Evolutionary conservation across 53 echinoderm and acorn worm species (phyloP).

Genomic region (Patiria pectinifera): DNA sequence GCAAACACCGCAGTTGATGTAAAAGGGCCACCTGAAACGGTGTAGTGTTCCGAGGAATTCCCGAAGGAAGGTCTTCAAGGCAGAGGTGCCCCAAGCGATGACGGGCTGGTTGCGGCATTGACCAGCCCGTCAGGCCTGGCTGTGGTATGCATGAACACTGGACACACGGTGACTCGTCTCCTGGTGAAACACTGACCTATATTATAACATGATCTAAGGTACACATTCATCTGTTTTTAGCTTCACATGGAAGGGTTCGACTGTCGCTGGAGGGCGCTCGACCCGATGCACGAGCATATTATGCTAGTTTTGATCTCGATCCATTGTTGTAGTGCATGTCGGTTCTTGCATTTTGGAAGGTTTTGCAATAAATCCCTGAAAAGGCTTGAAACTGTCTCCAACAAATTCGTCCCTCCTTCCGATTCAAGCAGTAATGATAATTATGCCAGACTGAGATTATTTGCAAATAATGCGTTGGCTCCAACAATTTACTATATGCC

Average conservation of each 20-base stretch:
- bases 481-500: not conserved
- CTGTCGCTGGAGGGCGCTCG: not conserved
- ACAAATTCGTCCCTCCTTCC: too few species aligned
- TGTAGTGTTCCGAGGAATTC: slow-evolving; percentile 12
- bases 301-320: too few species aligned
- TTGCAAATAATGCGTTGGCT: not conserved
- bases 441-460: not conserved
- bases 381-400: too few species aligned
- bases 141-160: not conserved
- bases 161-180: not conserved
- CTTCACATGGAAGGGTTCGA: not conserved
- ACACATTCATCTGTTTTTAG: not conserved
- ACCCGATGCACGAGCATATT: not conserved
- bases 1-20: slow-evolving; percentile 32
- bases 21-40: slow-evolving; percentile 35
- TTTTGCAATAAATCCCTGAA: too few species aligned
- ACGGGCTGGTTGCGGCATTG: not conserved
- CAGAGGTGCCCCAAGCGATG: not conserved
- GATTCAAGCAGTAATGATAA: too few species aligned
- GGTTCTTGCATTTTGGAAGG: too few species aligned
- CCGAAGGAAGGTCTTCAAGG: not conserved
- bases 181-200: not conserved
- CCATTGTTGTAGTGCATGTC: too few species aligned
- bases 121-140: not conserved
- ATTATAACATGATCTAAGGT: not conserved